Evolutionary conservation across 2,113 vertebrate species (phyloP), one percentile per base, ranked within the genome.

Genomic region (Zootoca vivipara): DNA sequence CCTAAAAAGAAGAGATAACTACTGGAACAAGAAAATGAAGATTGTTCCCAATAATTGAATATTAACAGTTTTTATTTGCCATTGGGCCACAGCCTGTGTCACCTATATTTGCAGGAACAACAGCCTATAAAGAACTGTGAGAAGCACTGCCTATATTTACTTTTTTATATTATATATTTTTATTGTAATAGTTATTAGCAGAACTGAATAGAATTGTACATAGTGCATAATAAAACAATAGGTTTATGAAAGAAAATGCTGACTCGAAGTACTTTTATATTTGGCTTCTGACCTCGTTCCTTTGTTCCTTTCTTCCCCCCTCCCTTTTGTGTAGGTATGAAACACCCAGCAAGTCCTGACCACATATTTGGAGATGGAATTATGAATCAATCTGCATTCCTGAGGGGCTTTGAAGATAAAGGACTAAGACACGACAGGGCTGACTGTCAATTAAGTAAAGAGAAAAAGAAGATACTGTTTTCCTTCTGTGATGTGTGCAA

Each of bases 401-500:
- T 97, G 40, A 89, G 38, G 92, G 92, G 95, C 91, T 95, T 96
- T 91, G 98, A 98, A 93, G 96, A 98, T 89, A 97, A 97, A 92
- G 97, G 98, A 88, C 88, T 96, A 90, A 94, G 93, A 95, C 91
- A 86, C 15, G 96, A 97, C 38, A 93, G 94, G 56, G 87, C 94
- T 38, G 97, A 97, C 86, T 95, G 94, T 87, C 97, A 95, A 85
- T 80, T 96, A 82, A 96, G 92, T 84, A 97, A 97, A 96, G 98
- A 98, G 93, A 98, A 97, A 87, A 98, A 97, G 96, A 98, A 97
- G 91, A 96, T 98, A 78, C 85, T 98, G 3, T 99, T 97, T 95
- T 98, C 98, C 0, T 97, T 99, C 89, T 99, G 99, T 10, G 98
- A 99, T 75, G 98, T 98, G 89, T 99, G 99, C 93, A 99, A 99